phyloP scores from a whole-genome alignment of 1,140 invertebrate genomes.

The Halesus radiatus region DNA sequence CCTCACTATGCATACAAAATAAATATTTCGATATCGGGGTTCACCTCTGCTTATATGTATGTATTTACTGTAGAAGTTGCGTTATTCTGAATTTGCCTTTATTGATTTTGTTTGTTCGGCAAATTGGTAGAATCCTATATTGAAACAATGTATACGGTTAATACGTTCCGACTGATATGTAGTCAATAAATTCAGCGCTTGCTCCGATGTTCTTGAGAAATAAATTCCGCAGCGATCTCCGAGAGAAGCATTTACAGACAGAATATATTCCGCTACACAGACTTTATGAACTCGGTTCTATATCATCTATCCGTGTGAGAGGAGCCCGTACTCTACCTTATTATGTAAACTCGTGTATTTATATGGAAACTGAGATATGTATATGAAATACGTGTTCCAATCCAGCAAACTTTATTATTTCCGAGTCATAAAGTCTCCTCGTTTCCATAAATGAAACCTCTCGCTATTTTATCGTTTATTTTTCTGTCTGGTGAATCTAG shows the following conservation, averaged over 20 bases:
- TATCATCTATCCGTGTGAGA: too few species aligned
- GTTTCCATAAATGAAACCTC: not conserved
- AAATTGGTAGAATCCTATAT: not conserved
- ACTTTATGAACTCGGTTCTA: conserved; percentile 24
- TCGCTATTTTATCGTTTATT: not conserved
- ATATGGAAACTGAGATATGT: not conserved
- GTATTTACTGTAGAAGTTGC: not conserved
- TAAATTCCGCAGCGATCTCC: conserved; percentile 26
- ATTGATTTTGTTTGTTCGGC: conserved; percentile 22
- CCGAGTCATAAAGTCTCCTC: not conserved
- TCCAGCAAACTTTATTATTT: conserved; percentile 11
- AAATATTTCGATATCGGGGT: not conserved
- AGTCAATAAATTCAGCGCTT: conserved; percentile 19
- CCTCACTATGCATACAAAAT: too few species aligned
- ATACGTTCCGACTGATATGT: conserved; percentile 10
- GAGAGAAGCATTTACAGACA: conserved; percentile 6
- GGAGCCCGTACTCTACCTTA: too few species aligned
- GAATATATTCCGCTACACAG: conserved; percentile 30
- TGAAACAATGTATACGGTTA: conserved; percentile 9
- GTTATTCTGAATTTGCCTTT: not conserved
- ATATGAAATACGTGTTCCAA: not conserved
- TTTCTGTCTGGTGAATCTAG: not conserved
- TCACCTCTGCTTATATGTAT: not conserved
- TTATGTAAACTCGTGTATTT: not conserved
- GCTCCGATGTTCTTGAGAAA: conserved; percentile 19